Evolutionary conservation across 1,140 invertebrate species (phyloP), one percentile per base, ranked within the genome.

Genomic region (Diorhabda carinulata): DNA sequence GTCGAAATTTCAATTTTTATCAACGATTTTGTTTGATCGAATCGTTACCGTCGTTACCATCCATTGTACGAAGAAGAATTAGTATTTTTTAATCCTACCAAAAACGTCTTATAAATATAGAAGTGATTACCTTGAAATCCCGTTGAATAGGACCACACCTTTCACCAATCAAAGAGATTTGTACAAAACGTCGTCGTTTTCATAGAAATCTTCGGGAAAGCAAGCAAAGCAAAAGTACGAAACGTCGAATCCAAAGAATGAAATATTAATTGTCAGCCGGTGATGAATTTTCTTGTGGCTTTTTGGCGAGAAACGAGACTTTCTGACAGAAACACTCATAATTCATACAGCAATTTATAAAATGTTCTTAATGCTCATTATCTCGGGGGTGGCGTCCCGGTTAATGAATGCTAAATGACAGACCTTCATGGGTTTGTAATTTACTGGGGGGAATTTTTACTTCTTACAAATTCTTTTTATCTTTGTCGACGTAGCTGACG

Each of bases 341-440:
- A 52, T 52, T 52, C 47, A 52, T 52, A 52, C 47, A 52, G 47
- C 47, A 52, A 52, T 52, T 52, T 52, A 52, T 52, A 52, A 52
- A 52, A 52, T 52, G 47, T 52, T 52, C 47, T 52, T 52, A 52
- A 52, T 52, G 47, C 47, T 52, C 47, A 52, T 52, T 52, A 52
- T 52, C 47, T 52, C 47, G 47, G 47, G 47, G 47, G 47, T 52
- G 47, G 47, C 47, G 47, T 52, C 47, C 47, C 47, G 47, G 47
- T 52, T 52, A 52, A 52, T 52, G 47, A 52, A 52, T 52, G 47
- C 47, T 52, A 52, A 52, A 52, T 52, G 47, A 52, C 47, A 52
- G 47, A 6, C 6, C 47, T 52, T 52, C 6, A 6, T 52, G 47
- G 3, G 47, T 2, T 52, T 52, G 47, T 52, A 52, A 52, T n/a